Evolutionary conservation across 2,888 invertebrate genomes (phyloP).

Genomic region (Apamea sordens): DNA sequence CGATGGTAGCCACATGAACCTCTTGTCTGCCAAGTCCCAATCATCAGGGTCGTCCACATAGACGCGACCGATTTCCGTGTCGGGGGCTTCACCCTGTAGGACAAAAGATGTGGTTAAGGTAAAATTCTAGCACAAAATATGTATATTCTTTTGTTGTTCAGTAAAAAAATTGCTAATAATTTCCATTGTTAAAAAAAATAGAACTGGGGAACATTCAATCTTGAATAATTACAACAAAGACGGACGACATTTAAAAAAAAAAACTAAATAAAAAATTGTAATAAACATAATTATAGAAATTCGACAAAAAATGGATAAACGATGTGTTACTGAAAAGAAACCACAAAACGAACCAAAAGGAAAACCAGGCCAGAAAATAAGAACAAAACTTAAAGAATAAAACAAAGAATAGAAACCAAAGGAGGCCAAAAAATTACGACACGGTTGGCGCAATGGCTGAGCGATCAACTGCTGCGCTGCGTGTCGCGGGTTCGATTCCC

Average conservation of each 20-base stretch:
- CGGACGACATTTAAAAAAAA: background rate
- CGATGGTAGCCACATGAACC: slow-evolving; percentile 93
- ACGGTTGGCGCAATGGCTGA: too few species aligned
- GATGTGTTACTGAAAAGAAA: background rate
- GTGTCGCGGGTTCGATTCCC: too few species aligned
- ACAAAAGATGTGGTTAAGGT: background rate
- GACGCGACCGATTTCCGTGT: slow-evolving; percentile 96
- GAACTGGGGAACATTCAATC: background rate
- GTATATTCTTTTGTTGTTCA: background rate
- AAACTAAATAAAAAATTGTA: too few species aligned
- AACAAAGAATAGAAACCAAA: slow-evolving; percentile 1
- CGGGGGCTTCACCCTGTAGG: slow-evolving; percentile 93
- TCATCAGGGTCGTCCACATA: slow-evolving; percentile 99
- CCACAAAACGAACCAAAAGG: background rate
- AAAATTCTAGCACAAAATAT: background rate
- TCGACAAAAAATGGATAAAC: background rate
- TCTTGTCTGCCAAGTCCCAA: slow-evolving; percentile 98
- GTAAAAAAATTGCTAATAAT: background rate
- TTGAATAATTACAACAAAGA: background rate
- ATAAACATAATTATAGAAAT: background rate
- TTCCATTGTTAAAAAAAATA: background rate
- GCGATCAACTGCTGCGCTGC: too few species aligned
- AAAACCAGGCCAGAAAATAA: slow-evolving; percentile 13
- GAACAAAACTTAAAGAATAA: background rate
- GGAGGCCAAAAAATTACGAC: background rate